Conservation (phyloP, 30 jellyfish, hydroid and myxozoan genomes). For the Aurelia coerulea region DNA sequence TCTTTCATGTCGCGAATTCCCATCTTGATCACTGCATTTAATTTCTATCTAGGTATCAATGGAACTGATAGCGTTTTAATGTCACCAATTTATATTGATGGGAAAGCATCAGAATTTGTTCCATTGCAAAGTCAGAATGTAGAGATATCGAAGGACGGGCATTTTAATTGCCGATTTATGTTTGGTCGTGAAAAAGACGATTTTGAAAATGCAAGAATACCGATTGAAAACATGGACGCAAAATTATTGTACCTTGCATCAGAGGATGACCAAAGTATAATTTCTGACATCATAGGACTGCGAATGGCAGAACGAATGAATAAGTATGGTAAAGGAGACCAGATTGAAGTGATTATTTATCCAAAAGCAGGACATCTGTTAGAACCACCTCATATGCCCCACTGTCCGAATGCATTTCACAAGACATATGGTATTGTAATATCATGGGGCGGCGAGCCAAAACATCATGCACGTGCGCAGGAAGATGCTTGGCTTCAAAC, state of each 20-base stretch:
- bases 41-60: background rate
- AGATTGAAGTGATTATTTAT: slow-evolving; percentile 4
- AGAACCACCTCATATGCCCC: slow-evolving; percentile 73
- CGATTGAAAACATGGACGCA: slow-evolving; percentile 24
- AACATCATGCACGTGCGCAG: slow-evolving; percentile 59
- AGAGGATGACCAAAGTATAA: slow-evolving; percentile 22
- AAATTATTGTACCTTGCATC: slow-evolving; percentile 29
- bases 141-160: background rate
- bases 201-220: slow-evolving; percentile 1
- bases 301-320: background rate
- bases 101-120: background rate
- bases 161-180: background rate
- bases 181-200: background rate
- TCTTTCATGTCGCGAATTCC: no score
- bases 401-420: slow-evolving; percentile 32
- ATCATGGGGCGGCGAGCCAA: slow-evolving; percentile 51
- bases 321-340: background rate
- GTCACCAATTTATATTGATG: background rate
- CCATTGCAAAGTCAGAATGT: background rate
- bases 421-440: slow-evolving; percentile 6
- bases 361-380: slow-evolving; percentile 81
- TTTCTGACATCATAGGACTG: background rate
- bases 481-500: slow-evolving; percentile 57
- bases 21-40: no score
- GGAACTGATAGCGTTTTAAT: background rate